Base-by-base conservation (phyloP, 2,888 invertebrate genomes). In the Euclidia mi region DNA sequence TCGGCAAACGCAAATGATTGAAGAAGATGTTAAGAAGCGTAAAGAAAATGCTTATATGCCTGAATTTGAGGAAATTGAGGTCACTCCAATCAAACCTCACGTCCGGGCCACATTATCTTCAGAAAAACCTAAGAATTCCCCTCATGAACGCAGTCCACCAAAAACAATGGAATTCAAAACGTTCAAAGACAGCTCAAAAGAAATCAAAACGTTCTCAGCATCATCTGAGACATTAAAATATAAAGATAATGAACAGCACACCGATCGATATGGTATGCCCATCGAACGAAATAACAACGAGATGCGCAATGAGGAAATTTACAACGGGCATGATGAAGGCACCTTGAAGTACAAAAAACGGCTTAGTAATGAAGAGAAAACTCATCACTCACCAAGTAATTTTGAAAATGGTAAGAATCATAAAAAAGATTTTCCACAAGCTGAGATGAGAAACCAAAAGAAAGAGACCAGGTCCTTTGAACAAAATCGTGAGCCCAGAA, bases 81-180 rank as follows among this genome's bases (percentile, higher is more conserved):
- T 94, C 11, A 91, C 90, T 31, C 94, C 94, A 10, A 93, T 94
- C 7, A 94, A 94, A 69, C 94, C 95, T 6, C 92, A 94, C 45
- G 88, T 94, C 10, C 88, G 95, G 25, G 90, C 92, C 4, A 94
- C 92, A 12, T 57, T 93, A 32, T 84, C 91, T 48, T 85, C 91
- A 17, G 95, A 95, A 56, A 93, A 93, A 67, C 76, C 84, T 32
- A 94, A 94, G 76, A 92, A 85, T 56, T 68, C 87, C 11, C 84
- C 92, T 1, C 91, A 90, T 53, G 94, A 94, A 56, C 84, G 89
- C 31, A 88, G 89, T 46, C 90, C 93, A 17, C 86, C 92, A 7
- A 93, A 94, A 81, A 81, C 87, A 1, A 92, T 94, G 93, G 94
- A 94, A 71, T 95, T 95, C 32, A 95, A 94, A 84, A 95, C 95